Base-by-base conservation (phyloP, 2,888 invertebrate genomes). In the Apotomis turbidana region DNA sequence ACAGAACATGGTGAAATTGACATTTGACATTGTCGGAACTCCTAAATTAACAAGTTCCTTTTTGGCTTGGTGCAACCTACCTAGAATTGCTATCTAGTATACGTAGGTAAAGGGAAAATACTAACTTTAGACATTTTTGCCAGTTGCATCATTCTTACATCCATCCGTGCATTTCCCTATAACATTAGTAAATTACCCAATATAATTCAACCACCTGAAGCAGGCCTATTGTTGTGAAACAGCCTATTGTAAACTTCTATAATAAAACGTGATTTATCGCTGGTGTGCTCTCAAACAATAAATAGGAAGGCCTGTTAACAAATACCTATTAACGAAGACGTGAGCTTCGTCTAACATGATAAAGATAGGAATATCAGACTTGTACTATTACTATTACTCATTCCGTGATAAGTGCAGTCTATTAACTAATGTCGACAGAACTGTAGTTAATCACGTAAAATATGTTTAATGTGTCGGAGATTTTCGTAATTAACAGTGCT, bases 211-310 rank as follows among this genome's bases (percentile, higher is more conserved):
- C 15, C 55, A 71, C 55, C 49, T 57, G 54, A 71, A 9, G 62
- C 52, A 60, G 60, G 55, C 44, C 52, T 66, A 71, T 71, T 64
- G 66, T 71, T 71, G 64, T 58, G 51, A 71, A 71, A 64, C 46
- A n/a, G 60, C 54, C 49, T 55, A 71, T 62, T 71, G 71, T 58
- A 46, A 51, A 68, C 61, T 68, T 27, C 60, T 54, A 36, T 10
- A 27, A 54, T 36, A 6, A 41, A 58, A 71, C 71, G 68, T 71
- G 71, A 71, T 67, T 52, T 62, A 68, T 68, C 67, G 27, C 49
- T 27, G 49, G 49, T 15, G 1, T 10, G 36, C 44, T 27, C 44
- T n/a, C 46, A 9, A 36, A 66, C 55, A 63, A 52, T 38, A 9
- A 51, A 15, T 9, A 54, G 54, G 15, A 54, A 54, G 52, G 51